Conservation (phyloP, 1,140 invertebrate species). For the Nylanderia fulva region DNA sequence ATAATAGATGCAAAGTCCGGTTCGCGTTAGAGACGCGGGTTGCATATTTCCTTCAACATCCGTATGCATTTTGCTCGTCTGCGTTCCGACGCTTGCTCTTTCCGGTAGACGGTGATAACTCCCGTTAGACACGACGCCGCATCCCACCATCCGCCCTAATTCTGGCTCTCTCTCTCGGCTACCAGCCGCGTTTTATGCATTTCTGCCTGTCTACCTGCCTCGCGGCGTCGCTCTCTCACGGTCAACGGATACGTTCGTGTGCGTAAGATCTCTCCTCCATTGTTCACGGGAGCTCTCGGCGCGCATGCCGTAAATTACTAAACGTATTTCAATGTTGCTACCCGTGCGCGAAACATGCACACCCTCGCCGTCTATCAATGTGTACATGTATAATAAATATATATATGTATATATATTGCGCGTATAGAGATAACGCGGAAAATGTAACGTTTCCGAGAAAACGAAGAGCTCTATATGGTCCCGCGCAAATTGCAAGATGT, state of each 20-base stretch:
- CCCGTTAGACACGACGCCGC: not conserved
- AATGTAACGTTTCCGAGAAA: not conserved
- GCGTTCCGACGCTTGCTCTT: not conserved
- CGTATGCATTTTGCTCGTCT: not conserved
- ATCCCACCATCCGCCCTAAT: not conserved
- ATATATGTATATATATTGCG: not conserved
- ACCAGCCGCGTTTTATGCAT: not conserved
- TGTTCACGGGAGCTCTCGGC: not conserved
- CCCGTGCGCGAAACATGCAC: not conserved
- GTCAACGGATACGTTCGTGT: not conserved
- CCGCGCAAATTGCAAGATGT: not conserved
- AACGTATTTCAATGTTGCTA: not conserved
- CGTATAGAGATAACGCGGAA: not conserved
- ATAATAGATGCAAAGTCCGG: slow-evolving; percentile 1
- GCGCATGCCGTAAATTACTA: not conserved
- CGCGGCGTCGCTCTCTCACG: not conserved
- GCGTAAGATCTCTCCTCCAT: not conserved
- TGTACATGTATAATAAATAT: no score
- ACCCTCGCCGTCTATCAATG: not conserved
- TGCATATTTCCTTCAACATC: slow-evolving; percentile 20
- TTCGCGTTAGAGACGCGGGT: not conserved
- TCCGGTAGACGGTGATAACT: not conserved
- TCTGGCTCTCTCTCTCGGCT: no score
- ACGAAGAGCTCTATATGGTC: not conserved
- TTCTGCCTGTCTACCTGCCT: not conserved